phyloP scores from a whole-genome alignment of 2,888 invertebrate species.

The Uropetala carovei region DNA sequence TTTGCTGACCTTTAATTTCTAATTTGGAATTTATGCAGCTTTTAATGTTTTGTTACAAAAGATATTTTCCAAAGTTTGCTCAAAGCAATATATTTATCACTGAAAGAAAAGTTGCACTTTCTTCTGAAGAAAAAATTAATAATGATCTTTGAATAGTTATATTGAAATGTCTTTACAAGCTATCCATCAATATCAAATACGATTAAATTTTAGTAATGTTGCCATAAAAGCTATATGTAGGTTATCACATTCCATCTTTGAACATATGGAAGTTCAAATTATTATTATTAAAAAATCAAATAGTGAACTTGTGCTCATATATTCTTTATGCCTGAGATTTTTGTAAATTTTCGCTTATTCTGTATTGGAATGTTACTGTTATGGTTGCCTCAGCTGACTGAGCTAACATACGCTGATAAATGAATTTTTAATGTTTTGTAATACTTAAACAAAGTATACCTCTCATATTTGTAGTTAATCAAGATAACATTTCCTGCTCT shows the following conservation, averaged over 20 bases:
- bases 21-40: not conserved
- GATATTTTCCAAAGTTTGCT: constrained; percentile 25
- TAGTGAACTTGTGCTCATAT: not conserved
- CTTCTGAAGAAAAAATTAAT: not conserved
- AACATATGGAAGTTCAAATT: not conserved
- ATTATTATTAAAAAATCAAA: not conserved
- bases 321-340: not conserved
- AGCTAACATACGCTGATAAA: not conserved
- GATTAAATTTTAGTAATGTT: not conserved
- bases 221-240: constrained; percentile 13
- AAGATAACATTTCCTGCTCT: not conserved
- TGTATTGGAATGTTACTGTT: not conserved
- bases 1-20: constrained; percentile 41
- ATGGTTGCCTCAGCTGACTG: not conserved
- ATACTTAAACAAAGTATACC: not conserved
- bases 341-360: not conserved
- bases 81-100: constrained; percentile 15
- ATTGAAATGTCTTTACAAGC: not conserved
- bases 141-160: not conserved
- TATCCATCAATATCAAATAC: not conserved
- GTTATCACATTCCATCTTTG: constrained; percentile 42
- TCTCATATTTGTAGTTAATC: not conserved
- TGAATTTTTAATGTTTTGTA: not conserved
- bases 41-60: not conserved
- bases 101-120: not conserved